Conservation (phyloP, 2,797 vertebrate genomes). For the Falco biarmicus region DNA sequence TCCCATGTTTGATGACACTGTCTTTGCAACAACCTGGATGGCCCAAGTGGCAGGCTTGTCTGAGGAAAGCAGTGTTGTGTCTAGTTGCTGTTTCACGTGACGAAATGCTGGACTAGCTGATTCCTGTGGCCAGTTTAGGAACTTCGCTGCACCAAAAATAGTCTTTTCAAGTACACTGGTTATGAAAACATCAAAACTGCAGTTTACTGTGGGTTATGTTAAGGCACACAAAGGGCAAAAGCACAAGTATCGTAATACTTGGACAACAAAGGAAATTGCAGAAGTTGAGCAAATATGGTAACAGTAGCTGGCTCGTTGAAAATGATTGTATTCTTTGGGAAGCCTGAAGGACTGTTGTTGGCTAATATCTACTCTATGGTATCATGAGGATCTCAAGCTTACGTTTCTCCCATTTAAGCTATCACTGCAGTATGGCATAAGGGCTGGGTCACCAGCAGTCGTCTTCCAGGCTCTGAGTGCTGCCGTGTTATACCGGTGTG, state of each 20-base stretch:
- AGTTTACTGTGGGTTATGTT: neutral
- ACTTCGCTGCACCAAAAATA: neutral
- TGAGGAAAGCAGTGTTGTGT: neutral
- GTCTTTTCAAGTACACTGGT: neutral
- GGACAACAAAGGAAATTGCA: neutral
- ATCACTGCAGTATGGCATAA: fast-evolving
- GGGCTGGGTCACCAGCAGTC: neutral
- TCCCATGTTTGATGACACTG: neutral
- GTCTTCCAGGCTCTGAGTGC: neutral
- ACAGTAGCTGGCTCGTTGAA: neutral
- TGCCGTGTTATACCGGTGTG: fast-evolving
- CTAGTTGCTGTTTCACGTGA: neutral
- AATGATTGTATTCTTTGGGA: neutral
- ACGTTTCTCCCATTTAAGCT: neutral
- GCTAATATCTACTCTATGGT: neutral
- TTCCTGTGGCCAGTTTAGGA: neutral
- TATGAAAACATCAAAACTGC: neutral
- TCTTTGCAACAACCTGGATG: no score
- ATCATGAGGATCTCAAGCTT: neutral
- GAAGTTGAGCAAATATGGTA: neutral
- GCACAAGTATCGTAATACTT: no score
- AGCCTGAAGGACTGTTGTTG: neutral
- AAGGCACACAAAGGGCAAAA: neutral
- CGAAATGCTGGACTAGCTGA: neutral
- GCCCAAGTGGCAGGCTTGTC: neutral